These are phyloP conservation scores for Mastomys coucha DNA, from an alignment of 2,113 vertebrate species.

Conservation along the genomic window DNA sequence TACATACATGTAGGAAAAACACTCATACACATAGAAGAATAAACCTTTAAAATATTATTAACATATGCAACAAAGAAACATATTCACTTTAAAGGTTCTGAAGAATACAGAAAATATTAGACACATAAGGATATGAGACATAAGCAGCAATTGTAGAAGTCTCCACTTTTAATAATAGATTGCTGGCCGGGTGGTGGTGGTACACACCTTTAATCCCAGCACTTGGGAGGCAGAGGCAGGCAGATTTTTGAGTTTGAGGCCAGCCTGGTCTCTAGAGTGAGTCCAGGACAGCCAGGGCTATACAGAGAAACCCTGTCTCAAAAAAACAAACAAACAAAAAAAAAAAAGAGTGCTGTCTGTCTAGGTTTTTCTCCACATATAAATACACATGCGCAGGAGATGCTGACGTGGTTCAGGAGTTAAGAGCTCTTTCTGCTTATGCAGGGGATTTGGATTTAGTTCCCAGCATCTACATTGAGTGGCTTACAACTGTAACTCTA, in stretches of 20 bases:
- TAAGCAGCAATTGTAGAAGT: background rate
- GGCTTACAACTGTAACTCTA: background rate
- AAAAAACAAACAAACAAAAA: too few relatives aligned
- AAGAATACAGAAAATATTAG: constrained; percentile 24
- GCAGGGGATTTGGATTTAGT: background rate
- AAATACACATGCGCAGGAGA: background rate
- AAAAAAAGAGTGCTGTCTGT: background rate
- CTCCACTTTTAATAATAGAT: background rate
- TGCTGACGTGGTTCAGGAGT: background rate
- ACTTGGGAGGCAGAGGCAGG: too few relatives aligned
- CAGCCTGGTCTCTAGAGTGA: too few relatives aligned
- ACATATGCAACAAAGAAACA: background rate
- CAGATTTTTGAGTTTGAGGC: too few relatives aligned
- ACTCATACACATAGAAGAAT: background rate
- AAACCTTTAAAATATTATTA: background rate
- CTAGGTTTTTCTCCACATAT: background rate
- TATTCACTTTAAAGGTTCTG: background rate
- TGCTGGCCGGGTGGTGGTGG: too few relatives aligned
- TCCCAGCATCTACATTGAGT: background rate
- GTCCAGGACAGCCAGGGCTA: too few relatives aligned
- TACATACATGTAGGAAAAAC: background rate
- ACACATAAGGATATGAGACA: background rate
- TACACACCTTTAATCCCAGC: too few relatives aligned
- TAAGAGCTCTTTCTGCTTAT: background rate
- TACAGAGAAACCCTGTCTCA: too few relatives aligned